Conservation (phyloP, 2,113 vertebrate species). For the Etheostoma cragini region DNA sequence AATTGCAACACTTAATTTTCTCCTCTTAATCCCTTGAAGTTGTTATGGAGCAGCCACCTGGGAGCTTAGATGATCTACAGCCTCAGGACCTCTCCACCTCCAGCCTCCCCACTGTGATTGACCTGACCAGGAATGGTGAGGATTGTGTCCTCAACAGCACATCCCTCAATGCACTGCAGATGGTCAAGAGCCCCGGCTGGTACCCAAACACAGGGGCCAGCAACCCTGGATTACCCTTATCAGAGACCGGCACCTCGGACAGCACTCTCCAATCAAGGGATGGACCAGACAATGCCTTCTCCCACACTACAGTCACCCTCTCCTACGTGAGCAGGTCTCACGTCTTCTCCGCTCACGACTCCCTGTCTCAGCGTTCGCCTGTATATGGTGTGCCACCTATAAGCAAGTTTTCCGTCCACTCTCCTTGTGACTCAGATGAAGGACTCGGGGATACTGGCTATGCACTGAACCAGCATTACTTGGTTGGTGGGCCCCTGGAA, state of each 20-base stretch:
- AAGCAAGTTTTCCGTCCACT: conserved; percentile 72
- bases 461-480: conserved; percentile 71
- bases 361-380: conserved; percentile 66
- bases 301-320: conserved; percentile 85
- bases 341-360: conserved; percentile 74
- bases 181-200: conserved; percentile 76
- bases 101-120: conserved; percentile 70
- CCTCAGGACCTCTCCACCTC: conserved; percentile 81
- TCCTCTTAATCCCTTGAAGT: conserved; percentile 57
- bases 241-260: conserved; percentile 65
- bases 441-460: conserved; percentile 53
- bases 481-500: conserved; percentile 63
- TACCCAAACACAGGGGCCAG: conserved; percentile 66
- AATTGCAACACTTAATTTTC: background rate
- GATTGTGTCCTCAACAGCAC: conserved; percentile 68
- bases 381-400: conserved; percentile 72
- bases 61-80: conserved; percentile 79
- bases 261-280: conserved; percentile 65
- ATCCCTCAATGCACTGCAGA: conserved; percentile 66
- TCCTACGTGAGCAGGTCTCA: conserved; percentile 86
- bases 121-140: conserved; percentile 76
- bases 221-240: conserved; percentile 60
- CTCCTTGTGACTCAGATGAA: conserved; percentile 65
- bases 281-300: conserved; percentile 83
- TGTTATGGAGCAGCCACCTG: conserved; percentile 85